Base-by-base conservation (phyloP, 2,888 invertebrate genomes). In the Eupithecia pulchellata region DNA sequence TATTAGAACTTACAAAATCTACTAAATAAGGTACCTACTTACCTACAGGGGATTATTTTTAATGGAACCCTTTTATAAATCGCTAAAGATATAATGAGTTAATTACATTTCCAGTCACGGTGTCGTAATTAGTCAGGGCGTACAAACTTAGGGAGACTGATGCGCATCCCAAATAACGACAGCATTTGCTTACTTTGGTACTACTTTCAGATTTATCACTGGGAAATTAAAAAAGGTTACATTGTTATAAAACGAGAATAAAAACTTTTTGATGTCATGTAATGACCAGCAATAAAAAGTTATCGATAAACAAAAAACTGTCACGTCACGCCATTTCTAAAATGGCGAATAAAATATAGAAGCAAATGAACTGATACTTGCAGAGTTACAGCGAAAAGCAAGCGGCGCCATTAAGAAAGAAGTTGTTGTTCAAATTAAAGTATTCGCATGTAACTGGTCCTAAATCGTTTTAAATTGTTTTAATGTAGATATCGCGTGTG, bases 81-180 rank as follows among this genome's bases (percentile, higher is more conserved):
- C n/a, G 42, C 42, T 47, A 20, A 42, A 30, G 30, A 39, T 27
- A 39, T 68, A 61, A 76, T 76, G 75, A 77, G 78, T 71, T 75
- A 74, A 81, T 89, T 83, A 77, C 32, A 81, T 83, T 86, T 84
- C 86, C 68, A 71, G 84, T 84, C 89, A 89, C 89, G 89, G 78
- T 79, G 81, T 85, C 61, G 25, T 60, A 69, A 69, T 39, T 84
- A 83, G 82, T 86, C 84, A 79, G 78, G 80, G 72, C 78, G 82
- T 84, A 85, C 85, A 84, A 88, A 86, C 84, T 86, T 79, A 69
- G 72, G 70, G 20, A 14, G 69, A 67, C 76, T 71, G 67, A 66
- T 77, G 77, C 74, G 83, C 82, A 84, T 84, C 75, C 74, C 75
- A 82, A 85, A 80, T 25, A 60, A 32, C 30, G 52, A 77, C 52